These are phyloP conservation scores for Chamaetylas fuelleborni DNA, from an alignment of 2,113 vertebrate species.

Conservation along the genomic window DNA sequence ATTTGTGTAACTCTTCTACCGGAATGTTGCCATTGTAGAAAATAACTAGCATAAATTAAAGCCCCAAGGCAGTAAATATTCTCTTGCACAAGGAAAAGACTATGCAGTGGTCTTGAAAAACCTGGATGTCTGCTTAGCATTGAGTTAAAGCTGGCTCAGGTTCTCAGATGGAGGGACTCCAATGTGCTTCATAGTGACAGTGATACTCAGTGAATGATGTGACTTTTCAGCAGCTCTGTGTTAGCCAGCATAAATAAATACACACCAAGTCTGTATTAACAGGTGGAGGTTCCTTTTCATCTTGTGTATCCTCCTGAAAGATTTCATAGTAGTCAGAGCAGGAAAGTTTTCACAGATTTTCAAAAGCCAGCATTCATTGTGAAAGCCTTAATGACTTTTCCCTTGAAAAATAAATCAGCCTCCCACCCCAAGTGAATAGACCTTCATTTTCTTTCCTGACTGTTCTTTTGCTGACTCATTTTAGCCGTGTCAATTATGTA, in stretches of 20 bases:
- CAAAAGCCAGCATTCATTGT: neutral
- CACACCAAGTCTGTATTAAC: neutral
- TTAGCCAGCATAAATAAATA: constrained; percentile 7
- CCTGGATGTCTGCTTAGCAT: neutral
- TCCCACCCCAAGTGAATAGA: neutral
- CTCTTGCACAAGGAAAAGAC: neutral
- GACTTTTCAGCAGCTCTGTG: neutral
- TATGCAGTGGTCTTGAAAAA: neutral
- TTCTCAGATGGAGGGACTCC: neutral
- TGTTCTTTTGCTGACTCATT: neutral
- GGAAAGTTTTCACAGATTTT: neutral
- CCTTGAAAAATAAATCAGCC: neutral
- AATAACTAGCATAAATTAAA: neutral
- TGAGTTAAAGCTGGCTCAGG: constrained; percentile 24
- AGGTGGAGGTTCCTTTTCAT: neutral
- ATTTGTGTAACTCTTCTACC: neutral
- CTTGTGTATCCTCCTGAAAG: neutral
- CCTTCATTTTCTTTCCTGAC: neutral
- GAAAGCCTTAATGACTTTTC: neutral
- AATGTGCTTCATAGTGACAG: neutral
- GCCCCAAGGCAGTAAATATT: neutral
- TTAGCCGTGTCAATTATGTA: neutral
- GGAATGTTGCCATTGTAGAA: neutral
- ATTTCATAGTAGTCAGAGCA: neutral
- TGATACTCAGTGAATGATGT: constrained; percentile 6